Evolutionary conservation across 1,140 invertebrate genomes (phyloP), one percentile per base, ranked within the genome.

Genomic region (Heliothis subflexa): DNA sequence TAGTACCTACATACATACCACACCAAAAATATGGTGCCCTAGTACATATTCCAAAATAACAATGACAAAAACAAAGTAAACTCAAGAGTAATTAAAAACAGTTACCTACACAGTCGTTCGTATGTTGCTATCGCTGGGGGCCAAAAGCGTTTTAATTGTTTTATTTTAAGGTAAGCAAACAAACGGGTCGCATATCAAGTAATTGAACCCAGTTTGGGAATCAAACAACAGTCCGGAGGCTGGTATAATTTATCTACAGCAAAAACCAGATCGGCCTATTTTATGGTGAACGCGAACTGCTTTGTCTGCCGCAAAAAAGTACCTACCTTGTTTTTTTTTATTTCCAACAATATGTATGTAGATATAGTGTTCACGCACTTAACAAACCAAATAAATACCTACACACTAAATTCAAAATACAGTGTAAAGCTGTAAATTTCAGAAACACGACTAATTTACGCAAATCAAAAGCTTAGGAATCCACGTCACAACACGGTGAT

Each of bases 101-200:
- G 66, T 70, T n/a, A n/a, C n/a, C n/a, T n/a, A 70, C 50, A 70
- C 66, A 70, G 50, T 25, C 18, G 66, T n/a, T 14, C 47, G 47
- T 12, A 10, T 70, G 47, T 70, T 18, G 33, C 61, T 40, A 45
- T 45, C 33, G 16, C 62, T 64, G 61, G 14, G 45, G 16, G 64
- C 16, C 18, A 50, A 50, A 50, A 70, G 12, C 13, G 66, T 52
- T 70, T 70, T 66, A 47, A 66, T 66, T 70, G 66, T 70, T 70
- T 70, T 52, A 70, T 70, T 49, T 70, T 13, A 50, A 52, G 66
- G 66, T 70, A 70, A 25, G 47, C 66, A 49, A 70, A 70, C 18
- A 25, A 52, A 50, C 66, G 21, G 66, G 47, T 70, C 66, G 66
- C 47, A 52, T 50, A 70, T 14, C 66, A 50, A 70, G 47, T 52